Evolutionary conservation across 2,888 invertebrate species (phyloP).

Genomic region (Agrochola lota): DNA sequence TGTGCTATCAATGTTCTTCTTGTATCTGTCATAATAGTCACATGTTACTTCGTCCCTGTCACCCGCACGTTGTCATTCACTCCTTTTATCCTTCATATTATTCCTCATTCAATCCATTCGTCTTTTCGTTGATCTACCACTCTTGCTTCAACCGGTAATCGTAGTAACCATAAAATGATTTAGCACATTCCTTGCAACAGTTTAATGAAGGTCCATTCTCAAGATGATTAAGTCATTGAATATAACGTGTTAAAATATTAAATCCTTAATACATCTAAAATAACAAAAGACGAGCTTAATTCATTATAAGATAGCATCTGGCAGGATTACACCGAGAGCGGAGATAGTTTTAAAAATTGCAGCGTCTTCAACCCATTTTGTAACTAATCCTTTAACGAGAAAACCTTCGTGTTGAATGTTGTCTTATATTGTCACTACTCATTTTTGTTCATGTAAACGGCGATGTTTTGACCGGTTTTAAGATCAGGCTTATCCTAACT

Average conservation of each 20-base stretch:
- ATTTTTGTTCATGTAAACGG: neutral
- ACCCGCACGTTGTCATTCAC: too few relatives aligned
- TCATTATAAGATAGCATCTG: slow-evolving; percentile 27
- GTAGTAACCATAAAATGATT: too few relatives aligned
- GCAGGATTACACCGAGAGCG: slow-evolving; percentile 4
- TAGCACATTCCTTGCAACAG: too few relatives aligned
- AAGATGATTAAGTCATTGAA: neutral
- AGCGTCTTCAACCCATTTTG: slow-evolving; percentile 32
- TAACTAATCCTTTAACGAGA: slow-evolving; percentile 49
- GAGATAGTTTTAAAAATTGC: slow-evolving; percentile 44
- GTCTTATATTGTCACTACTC: neutral
- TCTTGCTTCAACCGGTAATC: too few relatives aligned
- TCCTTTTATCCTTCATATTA: too few relatives aligned
- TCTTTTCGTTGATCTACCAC: too few relatives aligned
- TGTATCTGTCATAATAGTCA: too few relatives aligned
- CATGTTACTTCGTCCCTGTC: too few relatives aligned
- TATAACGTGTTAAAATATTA: neutral
- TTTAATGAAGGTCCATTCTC: neutral
- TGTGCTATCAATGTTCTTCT: too few relatives aligned
- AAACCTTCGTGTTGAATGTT: slow-evolving; percentile 12
- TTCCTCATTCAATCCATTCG: too few relatives aligned
- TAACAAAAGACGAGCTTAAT: slow-evolving; percentile 6
- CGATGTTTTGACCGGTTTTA: neutral
- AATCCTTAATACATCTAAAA: neutral
- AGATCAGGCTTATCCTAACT: neutral